These are phyloP conservation scores for Heliconius erato DNA, from an alignment of 2,888 invertebrate species.

Conservation along the genomic window DNA sequence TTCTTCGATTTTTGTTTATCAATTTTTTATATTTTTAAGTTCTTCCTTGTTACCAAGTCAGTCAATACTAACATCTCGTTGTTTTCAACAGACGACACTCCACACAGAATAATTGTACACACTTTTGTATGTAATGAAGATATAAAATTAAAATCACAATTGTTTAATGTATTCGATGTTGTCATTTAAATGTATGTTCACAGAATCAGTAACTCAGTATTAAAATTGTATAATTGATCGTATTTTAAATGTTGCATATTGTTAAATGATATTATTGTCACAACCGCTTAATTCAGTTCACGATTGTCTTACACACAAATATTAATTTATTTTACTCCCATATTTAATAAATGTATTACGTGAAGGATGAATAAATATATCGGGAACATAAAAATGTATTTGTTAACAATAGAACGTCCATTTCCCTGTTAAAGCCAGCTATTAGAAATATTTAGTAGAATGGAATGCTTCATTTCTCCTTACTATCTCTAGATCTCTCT, in stretches of 20 bases:
- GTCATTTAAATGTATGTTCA: conserved; percentile 53
- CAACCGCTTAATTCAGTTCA: conserved; percentile 63
- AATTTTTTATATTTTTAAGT: conserved; percentile 18
- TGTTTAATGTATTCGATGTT: conserved; percentile 65
- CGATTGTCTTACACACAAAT: conserved; percentile 66
- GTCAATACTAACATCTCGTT: conserved; percentile 76
- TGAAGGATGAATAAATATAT: conserved; percentile 46
- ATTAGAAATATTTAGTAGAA: conserved; percentile 83
- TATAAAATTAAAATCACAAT: conserved; percentile 60
- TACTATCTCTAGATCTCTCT: conserved; percentile 81
- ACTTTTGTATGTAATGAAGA: conserved; percentile 56
- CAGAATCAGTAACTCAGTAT: conserved; percentile 45
- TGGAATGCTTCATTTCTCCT: conserved; percentile 85
- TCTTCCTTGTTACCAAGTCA: conserved; percentile 62
- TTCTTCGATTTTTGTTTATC: neutral
- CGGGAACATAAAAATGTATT: conserved; percentile 57
- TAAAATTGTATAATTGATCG: conserved; percentile 42
- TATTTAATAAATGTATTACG: conserved; percentile 46
- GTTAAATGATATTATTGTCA: conserved; percentile 57
- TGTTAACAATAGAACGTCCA: conserved; percentile 77
- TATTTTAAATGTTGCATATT: conserved; percentile 46
- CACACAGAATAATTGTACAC: conserved; percentile 74
- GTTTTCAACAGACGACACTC: conserved; percentile 74
- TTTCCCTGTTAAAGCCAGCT: conserved; percentile 86
- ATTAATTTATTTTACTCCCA: conserved; percentile 61